phyloP scores from a whole-genome alignment of 2,797 vertebrate species.

The Acropternis orthonyx region DNA sequence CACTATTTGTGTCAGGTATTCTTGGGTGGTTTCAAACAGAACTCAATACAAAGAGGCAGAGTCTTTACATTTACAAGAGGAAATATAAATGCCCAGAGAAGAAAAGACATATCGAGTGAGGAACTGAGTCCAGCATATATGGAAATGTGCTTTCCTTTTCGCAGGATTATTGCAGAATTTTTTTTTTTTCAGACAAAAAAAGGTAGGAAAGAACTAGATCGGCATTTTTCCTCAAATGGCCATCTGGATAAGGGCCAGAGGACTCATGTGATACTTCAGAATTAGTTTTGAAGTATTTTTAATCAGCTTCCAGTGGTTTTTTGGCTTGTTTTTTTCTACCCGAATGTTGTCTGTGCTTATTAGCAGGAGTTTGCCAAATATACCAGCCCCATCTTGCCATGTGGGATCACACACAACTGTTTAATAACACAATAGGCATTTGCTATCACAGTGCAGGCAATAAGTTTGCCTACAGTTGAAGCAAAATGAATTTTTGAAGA shows the following conservation, averaged over 20 bases:
- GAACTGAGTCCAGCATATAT: background rate
- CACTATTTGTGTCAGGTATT: background rate
- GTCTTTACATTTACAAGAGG: constrained; percentile 14
- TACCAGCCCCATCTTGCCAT: background rate
- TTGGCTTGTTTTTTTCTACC: background rate
- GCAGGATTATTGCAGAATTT: background rate
- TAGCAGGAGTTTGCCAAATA: background rate
- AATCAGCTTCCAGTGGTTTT: background rate
- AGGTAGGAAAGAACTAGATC: background rate
- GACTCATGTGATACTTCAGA: background rate
- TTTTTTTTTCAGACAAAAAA: background rate
- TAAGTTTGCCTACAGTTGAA: background rate
- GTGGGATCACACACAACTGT: background rate
- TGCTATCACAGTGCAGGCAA: background rate
- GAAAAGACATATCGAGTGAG: background rate
- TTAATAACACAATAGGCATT: background rate
- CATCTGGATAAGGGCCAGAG: background rate
- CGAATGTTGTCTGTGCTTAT: background rate
- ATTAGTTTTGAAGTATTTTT: background rate
- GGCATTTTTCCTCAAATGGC: background rate
- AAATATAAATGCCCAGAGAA: constrained; percentile 11
- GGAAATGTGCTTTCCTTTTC: background rate
- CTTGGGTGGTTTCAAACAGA: constrained; percentile 48
- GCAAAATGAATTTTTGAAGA: background rate
- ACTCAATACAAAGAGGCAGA: background rate